phyloP scores from a whole-genome alignment of 2,797 vertebrate genomes.

The Lagodon rhomboides region DNA sequence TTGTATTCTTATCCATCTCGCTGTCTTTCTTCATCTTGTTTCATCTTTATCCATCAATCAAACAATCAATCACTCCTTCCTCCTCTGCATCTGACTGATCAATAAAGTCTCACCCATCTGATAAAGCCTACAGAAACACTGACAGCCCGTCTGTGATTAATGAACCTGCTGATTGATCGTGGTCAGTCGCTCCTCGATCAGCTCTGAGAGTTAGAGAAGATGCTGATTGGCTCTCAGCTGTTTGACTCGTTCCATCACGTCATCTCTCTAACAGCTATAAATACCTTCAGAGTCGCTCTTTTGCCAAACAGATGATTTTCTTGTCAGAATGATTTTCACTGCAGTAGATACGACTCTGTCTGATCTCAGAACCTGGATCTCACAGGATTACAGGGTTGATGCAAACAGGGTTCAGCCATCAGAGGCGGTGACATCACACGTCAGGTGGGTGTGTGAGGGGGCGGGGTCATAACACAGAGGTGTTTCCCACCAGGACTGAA shows the following conservation, averaged over 20 bases:
- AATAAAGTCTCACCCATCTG: too few relatives aligned
- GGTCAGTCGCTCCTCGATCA: too few relatives aligned
- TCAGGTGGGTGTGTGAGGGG: not conserved
- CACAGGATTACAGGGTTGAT: slow-evolving; percentile 42
- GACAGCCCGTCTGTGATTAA: not conserved
- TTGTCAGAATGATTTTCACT: slow-evolving; percentile 43
- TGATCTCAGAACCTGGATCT: slow-evolving; percentile 37
- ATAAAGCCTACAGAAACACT: not conserved
- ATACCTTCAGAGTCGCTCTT: slow-evolving; percentile 17
- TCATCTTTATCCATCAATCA: too few relatives aligned
- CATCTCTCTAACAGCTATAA: slow-evolving; percentile 26
- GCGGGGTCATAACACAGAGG: not conserved
- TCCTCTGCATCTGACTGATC: too few relatives aligned
- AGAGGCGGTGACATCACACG: slow-evolving; percentile 18
- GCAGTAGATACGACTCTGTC: slow-evolving; percentile 17
- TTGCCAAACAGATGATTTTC: slow-evolving; percentile 43
- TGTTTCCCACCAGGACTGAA: not conserved
- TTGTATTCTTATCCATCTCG: too few relatives aligned
- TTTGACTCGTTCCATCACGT: slow-evolving; percentile 3
- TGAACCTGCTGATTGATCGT: not conserved
- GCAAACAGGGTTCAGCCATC: slow-evolving; percentile 38
- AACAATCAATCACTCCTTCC: too few relatives aligned
- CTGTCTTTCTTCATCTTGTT: too few relatives aligned
- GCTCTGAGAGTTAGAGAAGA: not conserved
- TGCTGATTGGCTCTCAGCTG: slow-evolving; percentile 4